Percentiles rank a stretch among this genome's conserved stretches.
phyloP scores from a whole-genome alignment of 2,888 invertebrate genomes.

The Drosophila kambysellisi region DNA sequence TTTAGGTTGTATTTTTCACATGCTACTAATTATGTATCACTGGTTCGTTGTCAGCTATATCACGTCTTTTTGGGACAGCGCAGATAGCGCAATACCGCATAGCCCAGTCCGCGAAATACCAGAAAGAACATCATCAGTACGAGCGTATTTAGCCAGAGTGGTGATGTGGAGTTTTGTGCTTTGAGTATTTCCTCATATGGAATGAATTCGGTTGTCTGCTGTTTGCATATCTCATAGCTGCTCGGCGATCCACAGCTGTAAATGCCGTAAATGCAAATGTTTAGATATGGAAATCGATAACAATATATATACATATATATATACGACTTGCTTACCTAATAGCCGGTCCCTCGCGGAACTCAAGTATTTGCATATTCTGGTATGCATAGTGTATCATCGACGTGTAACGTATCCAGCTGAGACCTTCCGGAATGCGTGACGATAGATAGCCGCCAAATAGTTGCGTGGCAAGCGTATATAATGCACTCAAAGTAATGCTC shows the following conservation, averaged over 20 bases:
- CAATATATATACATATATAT: not conserved
- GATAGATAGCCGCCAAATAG: constrained; percentile 91
- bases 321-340: constrained; percentile 87
- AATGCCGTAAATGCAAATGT: constrained; percentile 28
- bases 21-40: constrained; percentile 71
- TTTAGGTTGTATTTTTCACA: constrained; percentile 19
- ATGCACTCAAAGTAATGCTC: constrained; percentile 91
- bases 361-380: constrained; percentile 92
- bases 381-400: constrained; percentile 93
- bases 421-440: constrained; percentile 90
- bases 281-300: constrained; percentile 6
- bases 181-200: constrained; percentile 89
- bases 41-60: constrained; percentile 75
- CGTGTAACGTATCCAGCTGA: constrained; percentile 91
- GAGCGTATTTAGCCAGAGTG: constrained; percentile 91
- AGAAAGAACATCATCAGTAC: constrained; percentile 90
- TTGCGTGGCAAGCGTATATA: constrained; percentile 91
- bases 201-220: constrained; percentile 86
- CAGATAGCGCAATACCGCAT: constrained; percentile 90
- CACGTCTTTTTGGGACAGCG: constrained; percentile 87
- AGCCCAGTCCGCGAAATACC: constrained; percentile 90
- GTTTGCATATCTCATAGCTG: constrained; percentile 88
- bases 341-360: constrained; percentile 89
- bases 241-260: constrained; percentile 89
- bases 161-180: constrained; percentile 88